Evolutionary conservation across 2,888 invertebrate genomes (phyloP).

Genomic region (Amorpha juglandis): DNA sequence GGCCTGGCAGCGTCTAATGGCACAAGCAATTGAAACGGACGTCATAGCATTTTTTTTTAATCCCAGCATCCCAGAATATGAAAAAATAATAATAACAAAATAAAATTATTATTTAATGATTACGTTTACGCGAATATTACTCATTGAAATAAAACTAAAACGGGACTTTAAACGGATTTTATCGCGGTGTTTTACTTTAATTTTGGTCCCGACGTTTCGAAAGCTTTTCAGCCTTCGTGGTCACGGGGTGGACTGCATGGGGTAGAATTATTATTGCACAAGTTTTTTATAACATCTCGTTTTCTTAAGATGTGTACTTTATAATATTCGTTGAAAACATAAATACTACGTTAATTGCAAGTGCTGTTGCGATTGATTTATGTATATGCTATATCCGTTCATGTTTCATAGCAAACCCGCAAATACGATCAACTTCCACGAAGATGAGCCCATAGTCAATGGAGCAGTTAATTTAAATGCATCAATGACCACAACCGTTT

Average conservation of each 20-base stretch:
- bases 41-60: too few relatives aligned
- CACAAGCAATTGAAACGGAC: not conserved
- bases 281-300: not conserved
- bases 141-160: too few relatives aligned
- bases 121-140: too few relatives aligned
- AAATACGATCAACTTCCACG: slow-evolving; percentile 27
- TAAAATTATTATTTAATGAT: too few relatives aligned
- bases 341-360: not conserved
- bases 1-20: not conserved
- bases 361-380: slow-evolving; percentile 2
- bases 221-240: too few relatives aligned
- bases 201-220: too few relatives aligned
- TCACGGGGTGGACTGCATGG: too few relatives aligned
- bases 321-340: not conserved
- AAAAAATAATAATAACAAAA: too few relatives aligned
- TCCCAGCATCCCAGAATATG: not conserved
- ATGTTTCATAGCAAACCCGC: slow-evolving; percentile 33
- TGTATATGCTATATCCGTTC: slow-evolving; percentile 31
- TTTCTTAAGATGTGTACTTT: too few relatives aligned
- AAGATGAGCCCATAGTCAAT: slow-evolving; percentile 39
- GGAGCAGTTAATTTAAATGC: slow-evolving; percentile 39
- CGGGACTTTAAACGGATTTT: too few relatives aligned
- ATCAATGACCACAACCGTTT: slow-evolving; percentile 35
- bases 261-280: too few relatives aligned
- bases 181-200: too few relatives aligned